Percentiles rank a stretch among this genome's conserved stretches.
Evolutionary conservation across 2,888 invertebrate genomes (phyloP).

Genomic region (Quadriops clusia): DNA sequence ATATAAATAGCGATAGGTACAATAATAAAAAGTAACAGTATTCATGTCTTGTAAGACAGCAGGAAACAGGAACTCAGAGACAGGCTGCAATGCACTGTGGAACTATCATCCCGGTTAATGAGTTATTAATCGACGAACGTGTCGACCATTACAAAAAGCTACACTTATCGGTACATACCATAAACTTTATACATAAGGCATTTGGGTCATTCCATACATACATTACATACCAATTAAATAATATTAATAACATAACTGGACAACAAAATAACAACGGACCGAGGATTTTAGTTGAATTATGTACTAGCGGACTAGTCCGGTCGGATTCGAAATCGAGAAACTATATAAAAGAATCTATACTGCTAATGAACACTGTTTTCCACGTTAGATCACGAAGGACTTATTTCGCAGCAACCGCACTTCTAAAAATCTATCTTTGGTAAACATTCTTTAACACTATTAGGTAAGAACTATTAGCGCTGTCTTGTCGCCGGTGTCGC

Average conservation of each 20-base stretch:
- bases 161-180: slow-evolving; percentile 13
- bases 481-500: not conserved
- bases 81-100: slow-evolving; percentile 24
- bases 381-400: slow-evolving; percentile 15
- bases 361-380: slow-evolving; percentile 25
- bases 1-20: slow-evolving; percentile 36
- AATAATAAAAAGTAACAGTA: slow-evolving; percentile 22
- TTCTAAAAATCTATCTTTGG: slow-evolving; percentile 35
- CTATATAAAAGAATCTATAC: slow-evolving; percentile 12
- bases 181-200: slow-evolving; percentile 27
- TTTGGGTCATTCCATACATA: slow-evolving; percentile 17
- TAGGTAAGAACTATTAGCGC: too few species aligned
- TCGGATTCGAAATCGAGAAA: slow-evolving; percentile 11
- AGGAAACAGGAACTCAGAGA: slow-evolving; percentile 31
- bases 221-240: slow-evolving; percentile 15
- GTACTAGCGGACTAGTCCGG: too few species aligned
- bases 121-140: too few species aligned
- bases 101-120: too few species aligned
- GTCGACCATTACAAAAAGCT: too few species aligned
- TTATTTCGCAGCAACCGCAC: slow-evolving; percentile 17
- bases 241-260: slow-evolving; percentile 15
- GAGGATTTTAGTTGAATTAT: too few species aligned
- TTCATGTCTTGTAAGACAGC: slow-evolving; percentile 17
- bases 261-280: too few species aligned
- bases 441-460: slow-evolving; percentile 23